Conservation (phyloP, 1,140 invertebrate genomes). For the Drosophila arawakana region DNA sequence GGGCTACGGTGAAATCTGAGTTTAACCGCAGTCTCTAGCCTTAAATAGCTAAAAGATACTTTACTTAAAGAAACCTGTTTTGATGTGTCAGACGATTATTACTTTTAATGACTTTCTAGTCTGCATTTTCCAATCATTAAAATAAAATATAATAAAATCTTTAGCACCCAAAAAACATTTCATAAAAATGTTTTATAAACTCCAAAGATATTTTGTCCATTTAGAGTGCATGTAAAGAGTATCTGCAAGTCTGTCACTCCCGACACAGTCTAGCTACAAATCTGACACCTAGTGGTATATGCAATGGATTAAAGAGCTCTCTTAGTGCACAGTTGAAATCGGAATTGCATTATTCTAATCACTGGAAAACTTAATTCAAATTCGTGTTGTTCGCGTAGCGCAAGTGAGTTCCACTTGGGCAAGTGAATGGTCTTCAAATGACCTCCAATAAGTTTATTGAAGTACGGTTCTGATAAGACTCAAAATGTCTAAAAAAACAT, state of each 20-base stretch:
- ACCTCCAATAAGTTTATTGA: background rate
- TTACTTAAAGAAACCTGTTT: conserved; percentile 3
- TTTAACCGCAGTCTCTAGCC: background rate
- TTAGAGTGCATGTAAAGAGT: too few relatives aligned
- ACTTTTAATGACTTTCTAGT: too few relatives aligned
- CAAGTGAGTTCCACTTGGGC: background rate
- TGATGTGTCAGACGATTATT: background rate
- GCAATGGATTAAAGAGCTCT: background rate
- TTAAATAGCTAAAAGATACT: background rate
- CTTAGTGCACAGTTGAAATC: background rate
- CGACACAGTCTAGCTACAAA: background rate
- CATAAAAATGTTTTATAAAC: too few relatives aligned
- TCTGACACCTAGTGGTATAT: background rate
- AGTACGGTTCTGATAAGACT: background rate
- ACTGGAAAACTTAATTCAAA: background rate
- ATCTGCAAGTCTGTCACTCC: too few relatives aligned
- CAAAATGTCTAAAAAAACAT: background rate
- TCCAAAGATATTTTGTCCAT: too few relatives aligned
- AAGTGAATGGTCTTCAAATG: conserved; percentile 2
- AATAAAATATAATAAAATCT: too few relatives aligned
- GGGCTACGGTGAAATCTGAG: conserved; percentile 3
- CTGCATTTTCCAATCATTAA: background rate
- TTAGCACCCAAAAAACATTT: too few relatives aligned
- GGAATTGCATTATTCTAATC: background rate
- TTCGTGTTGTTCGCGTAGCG: background rate